Evolutionary conservation across 2,797 vertebrate genomes (phyloP), one percentile per base, ranked within the genome.

Genomic region (Chrosomus eos): DNA sequence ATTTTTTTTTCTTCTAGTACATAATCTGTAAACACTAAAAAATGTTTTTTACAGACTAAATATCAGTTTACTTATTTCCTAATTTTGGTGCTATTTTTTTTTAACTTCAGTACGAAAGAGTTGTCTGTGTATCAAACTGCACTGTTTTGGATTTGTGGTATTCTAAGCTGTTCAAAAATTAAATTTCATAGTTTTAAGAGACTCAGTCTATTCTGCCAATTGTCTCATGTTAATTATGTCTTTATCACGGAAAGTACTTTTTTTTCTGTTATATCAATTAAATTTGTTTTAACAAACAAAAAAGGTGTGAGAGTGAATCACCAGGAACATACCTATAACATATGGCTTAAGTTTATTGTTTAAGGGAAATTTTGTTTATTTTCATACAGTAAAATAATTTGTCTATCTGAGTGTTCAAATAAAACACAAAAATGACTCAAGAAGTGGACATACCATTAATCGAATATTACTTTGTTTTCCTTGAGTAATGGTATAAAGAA

Each of bases 51-150:
- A 80, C 8, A 66, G 6, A 48, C 53, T 58, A 58, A 75, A 51
- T 53, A 28, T 33, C 16, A 78, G 9, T 11, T 43, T 31, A 64
- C 31, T 7, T 2, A 58, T 31, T 18, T 55, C 5, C 6, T 72
- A 71, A 55, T 72, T 16, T 43, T 62, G 80, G 68, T 81, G 80
- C 53, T 81, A 33, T 40, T 60, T 77, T 7, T 23, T 67, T 38
- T 19, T 1, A 0, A 33, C 55, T 48, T 64, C 9, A 33, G 10
- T 62, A 62, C 26, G 36, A n/a, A 82, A 81, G 36, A 60, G 31
- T 38, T 23, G 19, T 16, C n/a, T 45, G 58, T 78, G 33, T 53
- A 55, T 80, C 66, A 13, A n/a, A 75, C 31, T 55, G 14, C 67
- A 71, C 7, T 62, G 28, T 58, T 60, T 26, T 76, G 26, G n/a